Conservation (phyloP, 2,113 vertebrate genomes). For the Calypte anna region DNA sequence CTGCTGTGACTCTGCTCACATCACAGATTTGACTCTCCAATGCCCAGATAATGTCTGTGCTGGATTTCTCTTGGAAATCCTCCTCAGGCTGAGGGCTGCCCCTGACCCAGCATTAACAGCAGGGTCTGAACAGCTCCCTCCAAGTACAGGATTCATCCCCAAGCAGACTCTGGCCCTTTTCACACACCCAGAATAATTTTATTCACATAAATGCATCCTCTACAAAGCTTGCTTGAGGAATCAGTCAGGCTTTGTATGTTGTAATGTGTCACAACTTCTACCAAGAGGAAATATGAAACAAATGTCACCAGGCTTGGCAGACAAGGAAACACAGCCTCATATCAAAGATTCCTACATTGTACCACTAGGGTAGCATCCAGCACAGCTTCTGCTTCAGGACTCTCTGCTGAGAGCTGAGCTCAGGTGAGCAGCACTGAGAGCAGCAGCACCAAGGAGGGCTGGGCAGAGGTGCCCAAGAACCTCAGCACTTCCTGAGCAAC, state of each 20-base stretch:
- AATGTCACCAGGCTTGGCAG: constrained; percentile 1
- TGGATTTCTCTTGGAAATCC: background rate
- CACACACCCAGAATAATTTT: background rate
- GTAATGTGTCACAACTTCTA: constrained; percentile 36
- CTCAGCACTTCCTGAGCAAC: background rate
- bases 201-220: background rate
- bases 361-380: constrained; percentile 41
- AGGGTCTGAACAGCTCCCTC: background rate
- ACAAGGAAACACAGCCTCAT: constrained; percentile 22
- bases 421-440: background rate
- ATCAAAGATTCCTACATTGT: constrained; percentile 48
- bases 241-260: background rate
- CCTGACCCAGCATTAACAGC: background rate
- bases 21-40: background rate
- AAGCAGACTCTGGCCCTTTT: constrained; percentile 7
- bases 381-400: background rate
- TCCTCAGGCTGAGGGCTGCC: accelerated
- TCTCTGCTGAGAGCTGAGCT: background rate
- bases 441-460: background rate
- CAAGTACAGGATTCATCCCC: background rate
- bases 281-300: constrained; percentile 35
- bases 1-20: background rate
- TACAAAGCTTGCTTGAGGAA: background rate
- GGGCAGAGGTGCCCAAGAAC: background rate
- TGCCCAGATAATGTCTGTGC: background rate